Evolutionary conservation across 2,797 vertebrate genomes (phyloP), one percentile per base, ranked within the genome.

Genomic region (Pelochelys cantorii): DNA sequence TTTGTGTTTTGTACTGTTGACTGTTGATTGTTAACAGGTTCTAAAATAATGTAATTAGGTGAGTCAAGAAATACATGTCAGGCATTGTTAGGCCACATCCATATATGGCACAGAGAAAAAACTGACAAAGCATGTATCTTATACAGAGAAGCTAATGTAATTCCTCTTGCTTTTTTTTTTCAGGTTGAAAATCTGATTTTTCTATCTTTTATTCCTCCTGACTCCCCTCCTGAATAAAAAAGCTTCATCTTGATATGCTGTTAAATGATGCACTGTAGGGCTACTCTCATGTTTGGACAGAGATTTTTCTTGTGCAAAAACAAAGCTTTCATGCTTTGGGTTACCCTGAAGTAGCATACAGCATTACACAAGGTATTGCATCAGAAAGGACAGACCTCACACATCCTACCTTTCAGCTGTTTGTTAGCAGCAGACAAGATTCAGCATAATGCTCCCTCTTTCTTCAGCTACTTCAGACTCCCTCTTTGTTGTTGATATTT

Each of bases 11-110:
- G 84, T 93, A 88, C 95, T 98, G 97, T 95, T 98, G 97, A 93
- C 97, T 97, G 97, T 94, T 98, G 98, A 98, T 98, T 97, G 97
- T 98, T 98, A 98, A 97, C 98, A 98, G 98, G 96, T 98, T 98
- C 97, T 97, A 95, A 96, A 97, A 54, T 98, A 98, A 98, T 98
- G 84, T 74, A 89, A 97, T 98, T 98, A 98, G 82, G 80, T 96
- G 96, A 96, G 96, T 92, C 88, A 94, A 94, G 95, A 93, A 97
- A 95, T 97, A 96, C 97, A 95, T 96, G 95, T 94, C 89, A 97
- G 86, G 75, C 97, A 97, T 98, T 98, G 98, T 97, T 97, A 95
- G 96, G 88, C 90, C 92, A 92, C 95, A 97, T 98, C 94, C 98
- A 94, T 94, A 96, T 97, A 93, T 91, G 96, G 95, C 95, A 97